These are phyloP conservation scores for Nannobrachium achirus DNA, from an alignment of 2,113 vertebrate species.

Conservation along the genomic window DNA sequence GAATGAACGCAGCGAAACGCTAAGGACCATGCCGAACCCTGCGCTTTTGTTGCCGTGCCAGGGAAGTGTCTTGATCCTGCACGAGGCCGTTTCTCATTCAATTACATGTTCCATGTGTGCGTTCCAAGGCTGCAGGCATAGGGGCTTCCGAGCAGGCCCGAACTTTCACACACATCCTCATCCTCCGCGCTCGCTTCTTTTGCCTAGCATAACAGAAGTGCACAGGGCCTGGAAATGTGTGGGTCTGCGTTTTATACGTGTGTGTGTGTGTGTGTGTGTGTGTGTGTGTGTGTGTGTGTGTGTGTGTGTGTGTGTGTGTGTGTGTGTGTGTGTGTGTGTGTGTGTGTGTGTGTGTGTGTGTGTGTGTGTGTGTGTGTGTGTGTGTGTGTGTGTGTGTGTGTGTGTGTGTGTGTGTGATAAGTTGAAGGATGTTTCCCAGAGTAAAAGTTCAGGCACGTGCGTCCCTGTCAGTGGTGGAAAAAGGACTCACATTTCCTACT, in stretches of 20 bases:
- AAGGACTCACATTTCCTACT: too few species aligned
- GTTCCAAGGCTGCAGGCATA: conserved; percentile 71
- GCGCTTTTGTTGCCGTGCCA: conserved; percentile 66
- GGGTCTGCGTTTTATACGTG: background rate
- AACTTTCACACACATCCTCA: conserved; percentile 63
- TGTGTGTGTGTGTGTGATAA: background rate
- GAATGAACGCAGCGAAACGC: conserved; percentile 55
- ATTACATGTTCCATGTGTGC: conserved; percentile 76
- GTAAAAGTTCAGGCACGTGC: conserved; percentile 32
- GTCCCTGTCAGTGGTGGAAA: too few species aligned
- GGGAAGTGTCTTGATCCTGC: conserved; percentile 66
- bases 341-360: conserved; percentile 14
- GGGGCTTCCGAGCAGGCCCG: conserved; percentile 56
- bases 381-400: conserved; percentile 10
- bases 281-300: conserved; percentile 4
- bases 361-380: conserved; percentile 29
- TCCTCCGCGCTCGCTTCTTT: conserved; percentile 48
- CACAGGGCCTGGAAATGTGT: conserved; percentile 19
- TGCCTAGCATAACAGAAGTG: conserved; percentile 66
- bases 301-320: conserved; percentile 2
- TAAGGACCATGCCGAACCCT: conserved; percentile 51
- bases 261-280: conserved; percentile 1
- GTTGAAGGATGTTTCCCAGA: conserved; percentile 16
- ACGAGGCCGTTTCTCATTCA: conserved; percentile 76
- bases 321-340: conserved; percentile 18